A percentile compares a stretch with the other conserved stretches of the same genome.
Evolutionary conservation across 2,797 vertebrate genomes (phyloP).

Genomic region (Propithecus perrieri): DNA sequence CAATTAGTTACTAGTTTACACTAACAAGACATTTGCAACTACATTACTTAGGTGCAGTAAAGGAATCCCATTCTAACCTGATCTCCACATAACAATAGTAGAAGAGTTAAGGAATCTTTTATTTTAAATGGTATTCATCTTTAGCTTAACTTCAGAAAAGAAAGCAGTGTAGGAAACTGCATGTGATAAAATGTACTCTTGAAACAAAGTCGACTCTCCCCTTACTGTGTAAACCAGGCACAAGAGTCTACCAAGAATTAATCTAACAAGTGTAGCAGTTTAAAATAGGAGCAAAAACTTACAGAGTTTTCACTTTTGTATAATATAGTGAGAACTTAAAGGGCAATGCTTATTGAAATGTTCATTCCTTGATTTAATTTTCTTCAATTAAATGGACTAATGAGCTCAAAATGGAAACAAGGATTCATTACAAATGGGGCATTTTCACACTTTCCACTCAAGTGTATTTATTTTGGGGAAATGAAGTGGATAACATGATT

Average conservation of each 20-base stretch:
- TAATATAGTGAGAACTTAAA: background rate
- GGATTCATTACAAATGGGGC: background rate
- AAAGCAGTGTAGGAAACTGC: background rate
- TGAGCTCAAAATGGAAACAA: conserved; percentile 21
- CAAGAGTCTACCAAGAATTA: background rate
- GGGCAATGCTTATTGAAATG: background rate
- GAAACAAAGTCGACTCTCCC: background rate
- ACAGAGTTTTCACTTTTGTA: background rate
- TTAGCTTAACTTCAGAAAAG: background rate
- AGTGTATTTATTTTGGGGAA: conserved; percentile 8
- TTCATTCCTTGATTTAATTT: conserved; percentile 13
- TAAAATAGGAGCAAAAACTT: background rate
- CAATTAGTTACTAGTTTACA: background rate
- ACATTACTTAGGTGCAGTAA: background rate
- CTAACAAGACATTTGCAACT: background rate
- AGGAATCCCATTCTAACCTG: background rate
- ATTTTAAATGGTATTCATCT: background rate
- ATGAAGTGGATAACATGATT: conserved; percentile 42
- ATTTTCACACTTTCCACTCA: conserved; percentile 1
- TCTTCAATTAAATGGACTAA: conserved; percentile 18
- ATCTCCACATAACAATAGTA: background rate
- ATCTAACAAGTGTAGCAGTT: background rate
- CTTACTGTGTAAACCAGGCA: background rate
- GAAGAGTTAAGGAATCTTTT: background rate
- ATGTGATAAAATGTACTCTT: background rate